Percentiles rank a stretch among this genome's conserved stretches.
phyloP scores from a whole-genome alignment of 1,140 invertebrate genomes.

The Ostrea edulis region DNA sequence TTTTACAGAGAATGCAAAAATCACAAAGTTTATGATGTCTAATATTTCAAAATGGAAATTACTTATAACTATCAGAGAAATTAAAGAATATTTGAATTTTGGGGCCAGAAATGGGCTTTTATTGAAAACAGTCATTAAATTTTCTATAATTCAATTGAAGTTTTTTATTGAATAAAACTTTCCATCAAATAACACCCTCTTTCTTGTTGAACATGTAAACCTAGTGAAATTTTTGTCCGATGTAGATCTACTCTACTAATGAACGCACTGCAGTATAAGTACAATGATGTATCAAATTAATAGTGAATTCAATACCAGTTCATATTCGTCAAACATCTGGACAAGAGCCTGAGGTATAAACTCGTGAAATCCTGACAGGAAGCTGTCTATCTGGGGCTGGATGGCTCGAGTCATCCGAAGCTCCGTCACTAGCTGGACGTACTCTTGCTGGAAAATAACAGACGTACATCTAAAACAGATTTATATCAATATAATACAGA shows the following conservation, averaged over 20 bases:
- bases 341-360: slow-evolving; percentile 73
- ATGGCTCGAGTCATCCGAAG: slow-evolving; percentile 75
- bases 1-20: too few species aligned
- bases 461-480: neutral
- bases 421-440: slow-evolving; percentile 77
- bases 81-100: too few species aligned
- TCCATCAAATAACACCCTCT: too few species aligned
- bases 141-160: too few species aligned
- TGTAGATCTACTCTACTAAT: neutral
- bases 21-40: too few species aligned
- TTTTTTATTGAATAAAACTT: too few species aligned
- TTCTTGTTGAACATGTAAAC: too few species aligned
- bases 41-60: too few species aligned
- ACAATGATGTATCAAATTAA: neutral
- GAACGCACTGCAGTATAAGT: neutral
- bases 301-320: slow-evolving; percentile 66
- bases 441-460: slow-evolving; percentile 67
- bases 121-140: too few species aligned
- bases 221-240: too few species aligned
- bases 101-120: too few species aligned
- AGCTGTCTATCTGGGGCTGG: slow-evolving; percentile 76
- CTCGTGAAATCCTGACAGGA: slow-evolving; percentile 74
- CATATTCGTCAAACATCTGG: slow-evolving; percentile 76
- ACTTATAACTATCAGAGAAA: too few species aligned
- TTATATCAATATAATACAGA: neutral